A percentile compares a stretch with the other conserved stretches of the same genome.
Evolutionary conservation across 2,113 vertebrate genomes (phyloP).

Genomic region (Sylvia atricapilla): DNA sequence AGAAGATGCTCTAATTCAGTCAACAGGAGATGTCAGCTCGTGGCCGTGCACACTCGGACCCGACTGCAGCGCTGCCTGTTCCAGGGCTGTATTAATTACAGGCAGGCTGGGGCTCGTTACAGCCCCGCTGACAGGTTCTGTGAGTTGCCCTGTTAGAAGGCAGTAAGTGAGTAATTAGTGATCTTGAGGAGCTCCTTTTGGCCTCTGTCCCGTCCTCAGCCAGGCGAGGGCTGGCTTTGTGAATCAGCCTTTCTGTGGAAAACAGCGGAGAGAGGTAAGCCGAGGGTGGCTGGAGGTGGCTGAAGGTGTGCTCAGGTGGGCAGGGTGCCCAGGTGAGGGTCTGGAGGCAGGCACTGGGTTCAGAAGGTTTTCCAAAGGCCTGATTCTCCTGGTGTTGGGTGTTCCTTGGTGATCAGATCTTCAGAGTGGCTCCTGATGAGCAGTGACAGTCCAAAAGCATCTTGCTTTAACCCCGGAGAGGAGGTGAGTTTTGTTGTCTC

Average conservation of each 20-base stretch:
- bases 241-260: background rate
- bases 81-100: background rate
- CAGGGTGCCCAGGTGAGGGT: background rate
- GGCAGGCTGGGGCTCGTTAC: background rate
- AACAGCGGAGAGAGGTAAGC: accelerated
- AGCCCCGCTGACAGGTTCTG: background rate
- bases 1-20: slow-evolving; percentile 75
- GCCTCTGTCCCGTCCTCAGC: background rate
- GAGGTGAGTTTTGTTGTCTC: background rate
- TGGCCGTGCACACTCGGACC: background rate
- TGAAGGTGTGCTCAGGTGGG: background rate
- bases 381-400: accelerated
- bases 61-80: accelerated
- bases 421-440: background rate
- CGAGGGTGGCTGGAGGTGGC: accelerated
- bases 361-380: background rate
- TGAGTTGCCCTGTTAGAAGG: background rate
- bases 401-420: background rate
- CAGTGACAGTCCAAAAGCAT: background rate
- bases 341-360: background rate
- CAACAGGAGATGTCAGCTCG: slow-evolving; percentile 66
- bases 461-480: background rate
- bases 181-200: background rate
- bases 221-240: background rate
- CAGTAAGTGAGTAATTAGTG: background rate